phyloP scores from a whole-genome alignment of 2,797 vertebrate species.

The Brotula barbata region DNA sequence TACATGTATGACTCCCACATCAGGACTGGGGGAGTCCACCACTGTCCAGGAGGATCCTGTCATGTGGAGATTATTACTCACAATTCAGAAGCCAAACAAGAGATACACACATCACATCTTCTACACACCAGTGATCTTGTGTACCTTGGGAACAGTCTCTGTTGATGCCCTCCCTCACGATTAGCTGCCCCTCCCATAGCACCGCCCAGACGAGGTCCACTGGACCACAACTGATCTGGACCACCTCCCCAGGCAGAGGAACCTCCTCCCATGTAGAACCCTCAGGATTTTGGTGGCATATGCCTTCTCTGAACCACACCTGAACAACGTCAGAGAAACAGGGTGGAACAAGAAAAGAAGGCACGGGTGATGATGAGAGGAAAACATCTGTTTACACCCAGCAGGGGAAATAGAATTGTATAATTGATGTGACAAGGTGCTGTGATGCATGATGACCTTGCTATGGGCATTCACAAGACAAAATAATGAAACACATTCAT shows the following conservation, averaged over 20 bases:
- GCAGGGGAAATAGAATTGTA: not conserved
- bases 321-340: slow-evolving; percentile 50
- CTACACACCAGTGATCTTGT: not conserved
- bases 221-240: slow-evolving; percentile 96
- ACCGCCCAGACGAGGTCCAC: slow-evolving; percentile 94
- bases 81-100: not conserved
- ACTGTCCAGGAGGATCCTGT: slow-evolving; percentile 83
- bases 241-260: slow-evolving; percentile 86
- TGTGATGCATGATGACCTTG: slow-evolving; percentile 9
- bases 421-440: not conserved
- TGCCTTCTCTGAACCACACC: slow-evolving; percentile 93
- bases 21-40: slow-evolving; percentile 89
- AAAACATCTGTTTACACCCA: not conserved
- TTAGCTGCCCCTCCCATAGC: slow-evolving; percentile 94
- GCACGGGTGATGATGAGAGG: not conserved
- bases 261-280: slow-evolving; percentile 88
- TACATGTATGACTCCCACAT: slow-evolving; percentile 87
- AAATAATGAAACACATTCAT: too few species aligned
- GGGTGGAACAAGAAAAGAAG: not conserved
- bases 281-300: slow-evolving; percentile 90
- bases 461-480: not conserved
- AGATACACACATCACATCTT: not conserved
- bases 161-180: slow-evolving; percentile 91
- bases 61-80: slow-evolving; percentile 4
- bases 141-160: slow-evolving; percentile 90